A percentile compares a stretch with the other conserved stretches of the same genome.
phyloP scores from a whole-genome alignment of 2,797 vertebrate species.

The Sternarchorhynchus goeldii region DNA sequence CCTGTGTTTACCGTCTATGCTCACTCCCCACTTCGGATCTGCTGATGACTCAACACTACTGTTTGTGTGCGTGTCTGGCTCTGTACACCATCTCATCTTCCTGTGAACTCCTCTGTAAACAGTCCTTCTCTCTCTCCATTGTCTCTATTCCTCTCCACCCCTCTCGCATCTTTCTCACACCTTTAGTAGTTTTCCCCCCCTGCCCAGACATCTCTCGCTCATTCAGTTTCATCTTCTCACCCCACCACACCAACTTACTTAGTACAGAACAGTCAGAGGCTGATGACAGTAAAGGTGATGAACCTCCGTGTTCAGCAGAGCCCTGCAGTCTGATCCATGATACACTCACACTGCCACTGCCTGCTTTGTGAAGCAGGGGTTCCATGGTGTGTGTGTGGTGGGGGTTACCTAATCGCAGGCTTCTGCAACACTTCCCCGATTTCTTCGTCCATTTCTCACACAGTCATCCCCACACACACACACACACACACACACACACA shows the following conservation, averaged over 20 bases:
- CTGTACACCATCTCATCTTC: neutral
- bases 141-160: neutral
- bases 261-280: neutral
- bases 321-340: too few species aligned
- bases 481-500: conserved; percentile 11
- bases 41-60: conserved; percentile 7
- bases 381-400: neutral
- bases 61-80: neutral
- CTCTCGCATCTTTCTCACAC: neutral
- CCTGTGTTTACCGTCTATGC: neutral
- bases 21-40: neutral
- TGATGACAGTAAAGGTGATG: neutral
- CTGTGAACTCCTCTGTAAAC: conserved; percentile 3
- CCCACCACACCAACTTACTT: neutral
- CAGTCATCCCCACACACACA: neutral
- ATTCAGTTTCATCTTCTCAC: neutral
- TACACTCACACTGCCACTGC: neutral
- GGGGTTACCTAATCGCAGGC: conserved; percentile 9
- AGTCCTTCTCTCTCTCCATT: neutral
- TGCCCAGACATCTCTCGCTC: too few species aligned
- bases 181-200: neutral
- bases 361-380: neutral
- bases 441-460: neutral
- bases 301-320: too few species aligned
- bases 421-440: conserved; percentile 28